Evolutionary conservation across 2,888 invertebrate species (phyloP), one percentile per base, ranked within the genome.

Genomic region (Platerodrilus igneus): DNA sequence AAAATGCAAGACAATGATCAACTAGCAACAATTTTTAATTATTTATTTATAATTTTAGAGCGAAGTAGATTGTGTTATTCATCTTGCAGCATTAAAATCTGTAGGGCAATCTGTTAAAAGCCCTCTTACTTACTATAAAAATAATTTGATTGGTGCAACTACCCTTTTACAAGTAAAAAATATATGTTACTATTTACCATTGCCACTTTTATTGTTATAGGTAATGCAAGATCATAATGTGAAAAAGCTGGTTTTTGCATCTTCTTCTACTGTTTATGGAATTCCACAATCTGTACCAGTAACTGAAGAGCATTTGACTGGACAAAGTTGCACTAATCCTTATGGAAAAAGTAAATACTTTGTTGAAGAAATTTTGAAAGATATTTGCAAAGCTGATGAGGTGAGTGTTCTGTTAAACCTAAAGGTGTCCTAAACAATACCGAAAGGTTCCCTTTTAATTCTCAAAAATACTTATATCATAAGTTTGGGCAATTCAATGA

Each of bases 211-310:
- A 11, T 37, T 29, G 34, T 55, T 55, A 2, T 62, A 89, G 88
- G 80, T 83, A 33, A 90, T 91, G 87, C 75, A 79, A 42, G 77
- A 78, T 48, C 74, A 77, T 63, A 75, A 75, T 18, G 86, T 90
- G 2, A 81, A 80, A 66, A 82, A 79, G 52, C 69, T 92, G 21
- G 83, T 93, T 13, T 92, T 89, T 67, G 84, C 83, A 3, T 93
- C 93, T 13, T 93, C 93, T 1, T 91, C 93, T 15, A 95, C 95
- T 1, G 95, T 96, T 15, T 96, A 95, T 67, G 95, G 95, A 0
- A 76, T 78, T 47, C 93, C 95, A 2, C 74, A 83, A 59, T 77
- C 76, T 53, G 71, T 95, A 46, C 96, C 95, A 0, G 70, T 95
- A 26, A 83, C 83, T 53, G 95, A 95, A 69, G 70, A 73, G 0